Percentiles rank a stretch among this genome's conserved stretches.
phyloP scores from a whole-genome alignment of 2,888 invertebrate species.

The Parasteatoda lunata region DNA sequence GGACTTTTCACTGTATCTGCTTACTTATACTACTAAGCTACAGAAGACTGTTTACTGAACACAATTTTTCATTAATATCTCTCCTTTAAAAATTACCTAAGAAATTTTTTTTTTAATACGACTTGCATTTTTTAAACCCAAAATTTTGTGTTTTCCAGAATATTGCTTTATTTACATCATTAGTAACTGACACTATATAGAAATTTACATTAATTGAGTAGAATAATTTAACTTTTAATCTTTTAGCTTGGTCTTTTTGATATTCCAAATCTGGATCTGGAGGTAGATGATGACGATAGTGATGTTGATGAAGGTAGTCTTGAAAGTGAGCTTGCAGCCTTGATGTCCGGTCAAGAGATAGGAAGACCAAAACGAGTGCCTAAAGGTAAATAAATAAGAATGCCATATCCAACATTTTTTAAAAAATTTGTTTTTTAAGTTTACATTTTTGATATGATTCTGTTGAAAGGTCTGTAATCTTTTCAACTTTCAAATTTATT shows the following conservation, averaged over 20 bases:
- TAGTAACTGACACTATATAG: too few relatives aligned
- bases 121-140: too few relatives aligned
- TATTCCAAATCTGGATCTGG: conserved; percentile 76
- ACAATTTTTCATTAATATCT: too few relatives aligned
- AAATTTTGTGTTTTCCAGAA: too few relatives aligned
- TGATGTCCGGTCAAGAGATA: conserved; percentile 75
- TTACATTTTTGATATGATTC: neutral
- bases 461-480: neutral
- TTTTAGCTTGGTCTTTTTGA: conserved; percentile 85
- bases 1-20: too few relatives aligned
- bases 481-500: too few relatives aligned
- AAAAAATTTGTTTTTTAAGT: neutral
- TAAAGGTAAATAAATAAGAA: conserved; percentile 18
- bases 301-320: conserved; percentile 84
- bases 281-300: conserved; percentile 78
- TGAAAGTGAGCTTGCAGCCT: conserved; percentile 88
- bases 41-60: too few relatives aligned
- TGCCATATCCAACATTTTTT: neutral
- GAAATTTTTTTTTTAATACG: too few relatives aligned
- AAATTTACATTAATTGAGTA: too few relatives aligned
- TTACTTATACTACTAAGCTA: too few relatives aligned
- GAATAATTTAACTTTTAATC: neutral
- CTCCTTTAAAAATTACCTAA: too few relatives aligned
- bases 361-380: conserved; percentile 13
- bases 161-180: too few relatives aligned